Base-by-base conservation (phyloP, 2,888 invertebrate genomes). In the Blera fallax region DNA sequence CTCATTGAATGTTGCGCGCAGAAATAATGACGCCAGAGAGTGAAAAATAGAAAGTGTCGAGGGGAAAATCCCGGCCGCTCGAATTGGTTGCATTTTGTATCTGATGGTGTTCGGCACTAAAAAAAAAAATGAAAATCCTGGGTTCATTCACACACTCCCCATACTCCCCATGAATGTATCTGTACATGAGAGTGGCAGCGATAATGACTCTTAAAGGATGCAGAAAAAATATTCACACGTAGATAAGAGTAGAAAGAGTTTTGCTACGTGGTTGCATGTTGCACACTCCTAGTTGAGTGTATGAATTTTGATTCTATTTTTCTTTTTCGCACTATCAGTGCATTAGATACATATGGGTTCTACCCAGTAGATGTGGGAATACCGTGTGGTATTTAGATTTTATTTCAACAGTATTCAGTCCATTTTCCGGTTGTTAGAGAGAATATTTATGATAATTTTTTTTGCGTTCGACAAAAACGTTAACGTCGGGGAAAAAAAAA, bases 181-280 rank as follows among this genome's bases (percentile, higher is more conserved):
- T 27, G 21, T 50, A 45, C 52, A 62, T 62, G 8, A 14, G 56
- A 52, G 58, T 54, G 37, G 27, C 21, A 29, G 34, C 58, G 62
- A 80, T 84, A 84, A 84, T 84, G 84, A 80, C 80, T 64, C 84
- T 64, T 56, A 73, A 70, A 67, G 65, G 65, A 69, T 69, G 48
- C 79, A 64, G 40, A 37, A 16, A 70, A 27, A 72, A 37, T 67
- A 14, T 73, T 83, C 64, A 37, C 78, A 78, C 72, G 65, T 52
- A 29, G 45, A 45, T 8, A 18, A 16, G 29, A 69, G 69, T 14
- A 11, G 65, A 58, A 50, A 43, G 40, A 79, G 40, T 58, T 64
- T 16, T 18, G 21, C 32, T 56, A 48, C 58, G 29, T 40, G 62
- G 50, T 48, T 56, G 54, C 69, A 76, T 64, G 76, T 56, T 80